Evolutionary conservation across 2,797 vertebrate genomes (phyloP), one percentile per base, ranked within the genome.

Genomic region (Potorous gilbertii): DNA sequence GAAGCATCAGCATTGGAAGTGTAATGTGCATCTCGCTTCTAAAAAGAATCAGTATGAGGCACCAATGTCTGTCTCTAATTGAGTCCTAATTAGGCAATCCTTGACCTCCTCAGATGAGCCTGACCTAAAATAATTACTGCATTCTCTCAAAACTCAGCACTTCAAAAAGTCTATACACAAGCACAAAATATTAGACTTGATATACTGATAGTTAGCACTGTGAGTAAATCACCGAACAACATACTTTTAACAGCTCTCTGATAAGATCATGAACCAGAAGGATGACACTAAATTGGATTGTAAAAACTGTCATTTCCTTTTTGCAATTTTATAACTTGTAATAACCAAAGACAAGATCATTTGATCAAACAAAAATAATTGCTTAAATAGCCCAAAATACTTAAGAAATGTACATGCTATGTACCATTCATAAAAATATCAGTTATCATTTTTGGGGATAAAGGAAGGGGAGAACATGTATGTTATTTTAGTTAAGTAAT

Each of bases 351-450:
- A 46, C 40, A 95, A 96, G 93, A 93, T 92, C 95, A 97, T 97
- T 96, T 96, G 96, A 96, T 95, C 96, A 96, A 90, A 66, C 95
- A 55, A 46, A 81, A 46, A 87, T 87, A 50, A 87, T 50, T 87
- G 40, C 3, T 87, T 87, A 50, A 27, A 50, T 87, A 46, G 3
- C 24, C 40, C 74, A 87, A 87, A 50, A 21, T 46, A 14, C 74
- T 87, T 87, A 87, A 87, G 21, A 50, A 87, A 50, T 87, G 9
- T 50, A 12, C 74, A 87, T 1, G 18, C 40, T 46, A 11, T 87
- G 74, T 24, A 27, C 40, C 40, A 50, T 87, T 87, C 40, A 87
- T 3, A 50, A 50, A 87, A 87, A 46, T 46, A 46, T 87, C 74
- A 87, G 40, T 46, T 24, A 46, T 87, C 9, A 50, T 46, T 46